Evolutionary conservation across 2,797 vertebrate genomes (phyloP), one percentile per base, ranked within the genome.

Genomic region (Chrosomus eos): DNA sequence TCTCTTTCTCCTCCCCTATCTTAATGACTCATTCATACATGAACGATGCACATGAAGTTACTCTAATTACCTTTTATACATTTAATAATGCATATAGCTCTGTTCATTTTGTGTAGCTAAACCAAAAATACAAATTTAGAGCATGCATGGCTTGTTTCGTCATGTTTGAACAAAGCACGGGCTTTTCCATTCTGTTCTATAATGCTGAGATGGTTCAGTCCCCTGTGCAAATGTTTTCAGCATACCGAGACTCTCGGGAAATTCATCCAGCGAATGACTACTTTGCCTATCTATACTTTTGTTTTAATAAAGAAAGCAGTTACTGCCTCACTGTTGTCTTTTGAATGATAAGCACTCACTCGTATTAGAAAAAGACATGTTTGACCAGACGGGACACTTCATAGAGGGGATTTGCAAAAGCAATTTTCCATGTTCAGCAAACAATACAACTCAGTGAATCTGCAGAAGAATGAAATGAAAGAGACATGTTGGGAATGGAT

Each of bases 341-440:
- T 58, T 18, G 81, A 88, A 83, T 87, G 81, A 88, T 91, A 87
- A 67, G 33, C 76, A 87, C 90, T 89, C 64, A 86, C 60, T 76
- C 67, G 84, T 73, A 38, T 83, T 71, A 73, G 36, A 85, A 72
- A 28, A 60, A 72, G 48, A 78, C 73, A 33, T 48, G 74, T 73
- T 86, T 90, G 84, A 89, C 87, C 86, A 89, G 73, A 81, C 71
- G 38, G n/a, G 70, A 51, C 10, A 48, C 38, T 75, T 90, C 89
- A 85, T 81, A 14, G 18, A 71, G 81, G 80, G 72, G 84, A 82
- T 74, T 77, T 73, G 66, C 55, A n/a, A 78, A 89, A 88, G 88
- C 70, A 88, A 91, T 89, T 90, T 88, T 88, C 66, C 26, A 45
- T 80, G 81, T 85, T 91, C 85, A 74, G 89, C 80, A 90, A 92